Conservation (phyloP, 2,113 vertebrate species). For the Hyperopisus bebe region DNA sequence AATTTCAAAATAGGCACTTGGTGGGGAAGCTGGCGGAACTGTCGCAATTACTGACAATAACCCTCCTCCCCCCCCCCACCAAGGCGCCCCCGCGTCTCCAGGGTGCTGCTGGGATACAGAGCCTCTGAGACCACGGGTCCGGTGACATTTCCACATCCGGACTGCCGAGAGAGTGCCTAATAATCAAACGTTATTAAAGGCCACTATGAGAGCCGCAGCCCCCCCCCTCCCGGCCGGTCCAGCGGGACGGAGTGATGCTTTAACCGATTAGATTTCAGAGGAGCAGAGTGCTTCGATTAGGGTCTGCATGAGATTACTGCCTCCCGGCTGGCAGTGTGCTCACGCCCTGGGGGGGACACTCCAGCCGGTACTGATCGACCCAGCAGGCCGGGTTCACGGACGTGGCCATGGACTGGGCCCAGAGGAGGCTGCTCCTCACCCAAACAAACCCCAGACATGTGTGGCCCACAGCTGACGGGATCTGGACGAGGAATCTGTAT, state of each 20-base stretch:
- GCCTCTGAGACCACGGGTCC: not conserved
- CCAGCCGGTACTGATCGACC: not conserved
- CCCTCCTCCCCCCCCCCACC: not conserved
- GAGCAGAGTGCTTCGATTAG: constrained; percentile 3
- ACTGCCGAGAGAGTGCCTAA: not conserved
- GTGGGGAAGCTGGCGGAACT: not conserved
- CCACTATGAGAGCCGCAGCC: not conserved
- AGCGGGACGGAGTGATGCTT: not conserved
- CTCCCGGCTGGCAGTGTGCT: constrained; percentile 25
- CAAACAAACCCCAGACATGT: not conserved
- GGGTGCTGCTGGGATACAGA: not conserved
- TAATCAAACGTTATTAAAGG: not conserved
- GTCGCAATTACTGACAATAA: not conserved
- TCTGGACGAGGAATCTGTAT: not conserved
- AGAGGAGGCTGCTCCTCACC: not conserved
- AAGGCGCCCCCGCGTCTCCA: no score
- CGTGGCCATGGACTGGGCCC: not conserved
- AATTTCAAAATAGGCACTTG: not conserved
- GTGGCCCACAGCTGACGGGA: not conserved
- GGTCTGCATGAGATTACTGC: not conserved
- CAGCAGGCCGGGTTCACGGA: not conserved
- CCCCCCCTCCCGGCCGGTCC: not conserved
- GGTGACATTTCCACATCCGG: not conserved
- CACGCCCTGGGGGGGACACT: not conserved
- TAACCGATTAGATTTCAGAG: not conserved